Evolutionary conservation across 2,797 vertebrate genomes (phyloP).

Genomic region (Diplodus sargus): DNA sequence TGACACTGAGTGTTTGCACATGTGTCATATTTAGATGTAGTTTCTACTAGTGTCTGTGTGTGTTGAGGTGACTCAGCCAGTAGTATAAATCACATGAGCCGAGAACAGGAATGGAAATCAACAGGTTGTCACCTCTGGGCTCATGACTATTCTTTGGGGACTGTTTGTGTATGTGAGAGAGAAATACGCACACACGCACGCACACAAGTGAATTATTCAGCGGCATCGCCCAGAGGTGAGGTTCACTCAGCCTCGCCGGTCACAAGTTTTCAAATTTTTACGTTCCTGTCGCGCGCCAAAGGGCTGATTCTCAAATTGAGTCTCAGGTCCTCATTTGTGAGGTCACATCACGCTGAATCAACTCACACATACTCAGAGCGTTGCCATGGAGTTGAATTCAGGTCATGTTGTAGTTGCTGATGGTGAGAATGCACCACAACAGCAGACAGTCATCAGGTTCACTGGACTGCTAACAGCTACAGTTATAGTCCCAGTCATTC

Average conservation of each 20-base stretch:
- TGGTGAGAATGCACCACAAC: neutral
- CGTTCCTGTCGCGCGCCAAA: slow-evolving; percentile 18
- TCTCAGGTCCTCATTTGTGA: slow-evolving; percentile 29
- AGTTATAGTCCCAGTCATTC: neutral
- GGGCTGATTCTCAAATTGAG: slow-evolving; percentile 9
- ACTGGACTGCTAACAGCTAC: neutral
- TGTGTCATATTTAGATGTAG: neutral
- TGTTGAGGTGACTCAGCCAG: slow-evolving; percentile 44
- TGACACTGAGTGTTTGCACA: neutral
- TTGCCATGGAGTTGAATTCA: slow-evolving; percentile 28
- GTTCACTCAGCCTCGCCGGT: slow-evolving; percentile 26
- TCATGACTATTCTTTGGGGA: neutral
- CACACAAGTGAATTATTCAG: slow-evolving; percentile 55
- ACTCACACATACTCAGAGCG: slow-evolving; percentile 15
- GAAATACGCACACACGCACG: too few relatives aligned
- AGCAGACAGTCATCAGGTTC: neutral
- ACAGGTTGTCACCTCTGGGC: slow-evolving; percentile 55
- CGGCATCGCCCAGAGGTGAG: slow-evolving; percentile 26
- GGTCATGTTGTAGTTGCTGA: slow-evolving; percentile 6
- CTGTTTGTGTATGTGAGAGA: neutral
- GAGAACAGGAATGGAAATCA: slow-evolving; percentile 45
- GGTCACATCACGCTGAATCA: slow-evolving; percentile 51
- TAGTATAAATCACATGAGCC: slow-evolving; percentile 35
- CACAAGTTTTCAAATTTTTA: slow-evolving; percentile 46
- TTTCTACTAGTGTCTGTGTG: neutral